Evolutionary conservation across 2,113 vertebrate genomes (phyloP).

Genomic region (Puffinus mauretanicus): DNA sequence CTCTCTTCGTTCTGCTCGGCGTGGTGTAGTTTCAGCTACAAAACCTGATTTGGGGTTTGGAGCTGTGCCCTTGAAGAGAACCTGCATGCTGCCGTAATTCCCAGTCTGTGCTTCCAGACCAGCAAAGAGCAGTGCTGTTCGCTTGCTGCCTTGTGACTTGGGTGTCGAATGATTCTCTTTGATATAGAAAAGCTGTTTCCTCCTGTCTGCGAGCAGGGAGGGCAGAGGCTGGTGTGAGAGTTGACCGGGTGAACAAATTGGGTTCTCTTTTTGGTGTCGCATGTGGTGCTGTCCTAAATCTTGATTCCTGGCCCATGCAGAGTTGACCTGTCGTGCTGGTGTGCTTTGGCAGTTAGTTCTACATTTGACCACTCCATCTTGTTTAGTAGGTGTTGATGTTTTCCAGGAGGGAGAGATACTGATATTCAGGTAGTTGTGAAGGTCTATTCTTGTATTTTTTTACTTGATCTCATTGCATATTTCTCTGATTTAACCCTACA

Average conservation of each 20-base stretch:
- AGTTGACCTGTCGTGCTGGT: background rate
- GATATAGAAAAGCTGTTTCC: background rate
- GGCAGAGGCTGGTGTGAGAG: background rate
- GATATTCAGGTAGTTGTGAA: background rate
- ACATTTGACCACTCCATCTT: background rate
- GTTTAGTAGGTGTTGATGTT: background rate
- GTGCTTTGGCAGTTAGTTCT: background rate
- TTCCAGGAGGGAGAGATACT: background rate
- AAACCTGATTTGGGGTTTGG: background rate
- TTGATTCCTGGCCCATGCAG: background rate
- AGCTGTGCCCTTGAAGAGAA: background rate
- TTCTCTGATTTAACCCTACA: background rate
- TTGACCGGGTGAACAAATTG: background rate
- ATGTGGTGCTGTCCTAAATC: background rate
- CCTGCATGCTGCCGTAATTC: background rate
- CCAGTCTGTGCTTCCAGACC: fast-evolving
- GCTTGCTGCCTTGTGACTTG: background rate
- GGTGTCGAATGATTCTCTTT: background rate
- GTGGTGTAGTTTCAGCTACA: background rate
- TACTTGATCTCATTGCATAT: background rate
- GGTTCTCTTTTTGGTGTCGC: background rate
- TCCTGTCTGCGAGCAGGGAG: background rate
- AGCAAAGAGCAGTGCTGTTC: background rate
- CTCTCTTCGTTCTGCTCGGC: background rate
- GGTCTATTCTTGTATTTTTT: background rate